phyloP scores from a whole-genome alignment of 2,797 vertebrate genomes.

The Sylvia borin region DNA sequence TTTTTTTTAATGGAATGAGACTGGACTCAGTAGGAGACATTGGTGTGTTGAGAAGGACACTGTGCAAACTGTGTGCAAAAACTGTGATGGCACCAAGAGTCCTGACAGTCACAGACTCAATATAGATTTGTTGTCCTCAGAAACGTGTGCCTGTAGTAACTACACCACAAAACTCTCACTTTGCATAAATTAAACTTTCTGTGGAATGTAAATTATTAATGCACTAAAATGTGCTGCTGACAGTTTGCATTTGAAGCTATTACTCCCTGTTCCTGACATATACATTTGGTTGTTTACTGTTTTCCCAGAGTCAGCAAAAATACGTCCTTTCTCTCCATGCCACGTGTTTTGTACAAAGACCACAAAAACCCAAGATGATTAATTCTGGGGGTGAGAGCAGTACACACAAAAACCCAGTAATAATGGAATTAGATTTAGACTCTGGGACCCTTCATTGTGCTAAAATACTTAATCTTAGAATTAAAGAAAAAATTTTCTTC shows the following conservation, averaged over 20 bases:
- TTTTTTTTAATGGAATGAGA: background rate
- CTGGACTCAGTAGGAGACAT: background rate
- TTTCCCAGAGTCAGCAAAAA: conserved; percentile 41
- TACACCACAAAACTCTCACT: background rate
- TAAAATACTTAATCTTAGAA: background rate
- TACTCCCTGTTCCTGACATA: conserved; percentile 12
- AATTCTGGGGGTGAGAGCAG: background rate
- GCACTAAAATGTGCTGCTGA: conserved; percentile 19
- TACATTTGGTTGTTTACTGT: conserved; percentile 3
- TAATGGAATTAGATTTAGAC: background rate
- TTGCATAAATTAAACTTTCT: background rate
- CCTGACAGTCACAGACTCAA: fast-evolving
- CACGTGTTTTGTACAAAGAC: background rate
- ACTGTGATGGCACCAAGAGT: background rate
- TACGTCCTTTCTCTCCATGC: background rate
- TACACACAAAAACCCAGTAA: background rate
- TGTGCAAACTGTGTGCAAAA: background rate
- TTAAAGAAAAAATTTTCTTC: background rate
- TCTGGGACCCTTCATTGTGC: background rate
- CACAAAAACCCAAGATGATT: background rate
- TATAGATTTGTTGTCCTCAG: background rate
- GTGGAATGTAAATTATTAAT: conserved; percentile 43
- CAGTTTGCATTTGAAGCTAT: conserved; percentile 27
- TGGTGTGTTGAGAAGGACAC: background rate
- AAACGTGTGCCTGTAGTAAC: background rate